Conservation (phyloP, 2,888 invertebrate species). For the Ommatoiulus sabulosus region DNA sequence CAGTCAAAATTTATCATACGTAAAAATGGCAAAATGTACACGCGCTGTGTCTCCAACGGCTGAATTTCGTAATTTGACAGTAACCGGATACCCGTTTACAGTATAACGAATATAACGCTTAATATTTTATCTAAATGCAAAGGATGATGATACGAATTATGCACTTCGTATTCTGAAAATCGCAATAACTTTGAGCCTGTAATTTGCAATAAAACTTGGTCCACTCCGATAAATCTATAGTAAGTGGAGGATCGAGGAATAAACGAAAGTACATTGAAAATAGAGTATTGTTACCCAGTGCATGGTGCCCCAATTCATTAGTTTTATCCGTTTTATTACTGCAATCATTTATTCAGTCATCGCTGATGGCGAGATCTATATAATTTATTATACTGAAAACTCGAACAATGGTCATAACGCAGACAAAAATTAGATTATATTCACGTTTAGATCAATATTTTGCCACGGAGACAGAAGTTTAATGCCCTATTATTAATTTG, state of each 20-base stretch:
- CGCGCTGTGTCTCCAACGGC: too few relatives aligned
- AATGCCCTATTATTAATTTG: too few relatives aligned
- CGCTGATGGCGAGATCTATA: not conserved
- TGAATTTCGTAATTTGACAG: not conserved
- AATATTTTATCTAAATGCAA: not conserved
- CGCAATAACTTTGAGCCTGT: not conserved
- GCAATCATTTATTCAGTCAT: not conserved
- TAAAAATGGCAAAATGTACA: constrained; percentile 6
- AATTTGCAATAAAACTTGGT: not conserved
- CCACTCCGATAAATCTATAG: not conserved
- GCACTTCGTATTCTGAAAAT: not conserved
- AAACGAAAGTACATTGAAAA: not conserved
- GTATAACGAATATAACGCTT: too few relatives aligned
- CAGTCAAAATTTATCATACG: not conserved
- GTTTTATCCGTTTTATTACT: not conserved
- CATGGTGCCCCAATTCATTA: not conserved
- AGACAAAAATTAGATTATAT: too few relatives aligned
- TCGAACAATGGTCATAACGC: too few relatives aligned
- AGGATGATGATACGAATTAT: not conserved
- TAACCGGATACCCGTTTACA: too few relatives aligned
- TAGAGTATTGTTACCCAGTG: not conserved
- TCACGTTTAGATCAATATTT: not conserved
- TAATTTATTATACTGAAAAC: not conserved
- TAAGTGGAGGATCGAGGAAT: too few relatives aligned
- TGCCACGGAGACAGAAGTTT: not conserved